Base-by-base conservation (phyloP, 1,140 invertebrate species). In the Littorina saxatilis region DNA sequence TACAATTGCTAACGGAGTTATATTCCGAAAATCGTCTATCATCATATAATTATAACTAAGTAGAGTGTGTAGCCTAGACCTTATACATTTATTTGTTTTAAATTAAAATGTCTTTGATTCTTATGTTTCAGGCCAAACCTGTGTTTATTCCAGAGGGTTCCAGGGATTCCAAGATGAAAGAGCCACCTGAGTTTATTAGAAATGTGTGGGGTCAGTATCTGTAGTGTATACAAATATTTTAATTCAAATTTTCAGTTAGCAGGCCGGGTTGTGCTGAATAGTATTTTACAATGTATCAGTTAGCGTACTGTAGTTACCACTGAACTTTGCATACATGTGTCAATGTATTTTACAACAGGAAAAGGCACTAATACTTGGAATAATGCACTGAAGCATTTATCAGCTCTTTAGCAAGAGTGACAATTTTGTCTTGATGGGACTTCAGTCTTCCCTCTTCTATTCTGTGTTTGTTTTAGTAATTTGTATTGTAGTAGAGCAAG, bases 141-240 rank as follows among this genome's bases (percentile, higher is more conserved):
- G 94, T 98, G 15, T 92, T 96, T 35, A 96, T 99, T 89, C 97
- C 98, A 9, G 96, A 97, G 80, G 93, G 94, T 86, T 95, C 95
- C 0, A 96, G 95, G 92, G 95, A 96, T 96, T 95, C 95, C 84
- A 94, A 95, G 77, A 95, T 96, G 47, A 88, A 86, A 80, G 94
- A 95, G 50, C 95, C 96, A 63, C 97, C 98, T 7, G 98, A 99
- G 91, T 99, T 99, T 94, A 97, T 99, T 3, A 93, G 98, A 55
- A 99, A 99, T 88, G 88, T 91, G 55, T 92, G 90, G 91, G 90
- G 90, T 92, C 87, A 84, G 80, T 66, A 39, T 75, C 23, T 63
- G 61, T 55, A 40, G 20, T 61, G 75, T 11, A 9, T 55, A 37
- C 20, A 77, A 20, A 27, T 55, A 63, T 17, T 39, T 35, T 29